Evolutionary conservation across 1,140 invertebrate species (phyloP).

Genomic region (Drosophila azteca): DNA sequence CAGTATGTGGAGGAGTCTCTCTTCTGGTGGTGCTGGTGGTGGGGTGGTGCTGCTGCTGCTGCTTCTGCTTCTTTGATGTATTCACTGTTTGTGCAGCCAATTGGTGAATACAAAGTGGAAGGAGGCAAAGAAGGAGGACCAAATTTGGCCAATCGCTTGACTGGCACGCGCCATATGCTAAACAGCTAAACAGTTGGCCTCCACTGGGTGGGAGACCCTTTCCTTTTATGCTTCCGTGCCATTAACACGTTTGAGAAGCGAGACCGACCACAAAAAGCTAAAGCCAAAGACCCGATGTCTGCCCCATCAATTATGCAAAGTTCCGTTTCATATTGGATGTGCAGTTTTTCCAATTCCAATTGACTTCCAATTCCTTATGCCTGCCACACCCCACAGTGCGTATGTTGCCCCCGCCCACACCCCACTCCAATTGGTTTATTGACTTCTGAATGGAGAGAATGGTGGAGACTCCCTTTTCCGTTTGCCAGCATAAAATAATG

Average conservation of each 20-base stretch:
- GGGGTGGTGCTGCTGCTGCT: background rate
- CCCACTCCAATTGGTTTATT: constrained; percentile 34
- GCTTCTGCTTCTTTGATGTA: constrained; percentile 56
- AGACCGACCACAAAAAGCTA: background rate
- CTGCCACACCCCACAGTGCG: constrained; percentile 50
- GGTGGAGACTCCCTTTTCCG: constrained; percentile 32
- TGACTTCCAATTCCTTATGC: constrained; percentile 60
- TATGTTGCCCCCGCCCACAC: background rate
- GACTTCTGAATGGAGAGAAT: constrained; percentile 26
- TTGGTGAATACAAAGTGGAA: constrained; percentile 62
- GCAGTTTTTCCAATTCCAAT: constrained; percentile 69
- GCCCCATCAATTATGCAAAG: constrained; percentile 74
- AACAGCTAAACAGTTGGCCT: constrained; percentile 60
- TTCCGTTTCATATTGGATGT: constrained; percentile 58
- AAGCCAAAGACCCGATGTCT: constrained; percentile 21
- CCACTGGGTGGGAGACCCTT: constrained; percentile 15
- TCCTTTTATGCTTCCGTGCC: constrained; percentile 69
- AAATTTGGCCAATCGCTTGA: constrained; percentile 71
- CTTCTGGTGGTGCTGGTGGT: too few relatives aligned
- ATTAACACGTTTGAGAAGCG: constrained; percentile 65
- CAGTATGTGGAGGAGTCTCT: constrained; percentile 2
- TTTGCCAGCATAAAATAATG: constrained; percentile 59
- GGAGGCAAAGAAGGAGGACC: constrained; percentile 33
- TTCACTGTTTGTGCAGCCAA: constrained; percentile 46
- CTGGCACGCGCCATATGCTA: constrained; percentile 76